phyloP scores from a whole-genome alignment of 37 sponge, comb jelly and placozoan species.

The Tethya wilhelma region DNA sequence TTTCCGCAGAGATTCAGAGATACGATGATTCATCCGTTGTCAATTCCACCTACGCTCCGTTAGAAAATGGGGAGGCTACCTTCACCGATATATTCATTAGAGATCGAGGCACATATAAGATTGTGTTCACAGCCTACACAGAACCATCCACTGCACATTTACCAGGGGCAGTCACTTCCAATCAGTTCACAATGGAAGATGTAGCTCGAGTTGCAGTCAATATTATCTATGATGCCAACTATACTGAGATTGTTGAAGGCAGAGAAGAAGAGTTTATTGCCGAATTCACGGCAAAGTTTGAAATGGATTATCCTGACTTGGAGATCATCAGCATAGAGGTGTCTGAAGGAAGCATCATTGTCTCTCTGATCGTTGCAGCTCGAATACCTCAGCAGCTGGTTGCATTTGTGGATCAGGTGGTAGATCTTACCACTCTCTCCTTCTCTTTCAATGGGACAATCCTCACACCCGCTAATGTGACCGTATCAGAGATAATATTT shows the following conservation, averaged over 20 bases:
- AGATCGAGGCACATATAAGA: slow-evolving; percentile 15
- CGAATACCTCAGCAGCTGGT: slow-evolving; percentile 7
- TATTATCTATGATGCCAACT: slow-evolving; percentile 38
- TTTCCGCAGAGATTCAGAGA: slow-evolving; percentile 5
- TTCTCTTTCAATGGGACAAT: slow-evolving; percentile 23
- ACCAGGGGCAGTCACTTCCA: not conserved
- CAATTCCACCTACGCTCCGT: too few relatives aligned
- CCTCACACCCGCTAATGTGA: slow-evolving; percentile 22
- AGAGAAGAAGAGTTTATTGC: slow-evolving; percentile 20
- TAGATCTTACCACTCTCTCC: slow-evolving; percentile 2
- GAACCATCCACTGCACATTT: slow-evolving; percentile 19
- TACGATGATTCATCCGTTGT: too few relatives aligned
- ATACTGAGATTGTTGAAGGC: not conserved
- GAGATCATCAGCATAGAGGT: slow-evolving; percentile 27
- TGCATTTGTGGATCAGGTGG: not conserved
- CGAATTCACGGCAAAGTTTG: not conserved
- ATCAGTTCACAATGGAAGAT: slow-evolving; percentile 5
- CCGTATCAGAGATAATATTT: slow-evolving; percentile 36
- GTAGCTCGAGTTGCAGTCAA: slow-evolving; percentile 13
- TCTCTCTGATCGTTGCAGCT: slow-evolving; percentile 34
- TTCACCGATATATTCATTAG: slow-evolving; percentile 36
- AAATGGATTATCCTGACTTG: not conserved
- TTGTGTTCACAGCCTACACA: slow-evolving; percentile 38
- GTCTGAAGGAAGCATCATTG: slow-evolving; percentile 47
- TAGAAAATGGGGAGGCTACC: slow-evolving; percentile 53